These are phyloP conservation scores for Scelioninae gen. 2 DNA, from an alignment of 2,888 invertebrate species.

Conservation along the genomic window DNA sequence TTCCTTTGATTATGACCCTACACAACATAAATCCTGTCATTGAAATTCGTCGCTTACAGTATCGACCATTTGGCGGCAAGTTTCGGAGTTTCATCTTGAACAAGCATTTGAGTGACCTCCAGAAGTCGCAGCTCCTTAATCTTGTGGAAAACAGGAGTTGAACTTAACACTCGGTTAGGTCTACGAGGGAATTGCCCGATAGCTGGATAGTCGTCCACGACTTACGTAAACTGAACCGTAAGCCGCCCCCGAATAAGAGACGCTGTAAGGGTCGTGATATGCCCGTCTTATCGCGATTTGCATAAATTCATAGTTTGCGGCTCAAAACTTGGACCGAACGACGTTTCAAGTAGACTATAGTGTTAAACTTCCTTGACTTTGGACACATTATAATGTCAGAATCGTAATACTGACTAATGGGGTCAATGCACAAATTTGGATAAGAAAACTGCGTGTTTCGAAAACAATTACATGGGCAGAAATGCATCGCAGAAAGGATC, in stretches of 20 bases:
- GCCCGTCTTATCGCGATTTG: slow-evolving; percentile 74
- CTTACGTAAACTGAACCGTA: slow-evolving; percentile 60
- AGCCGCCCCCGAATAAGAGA: slow-evolving; percentile 62
- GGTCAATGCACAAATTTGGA: slow-evolving; percentile 36
- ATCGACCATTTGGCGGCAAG: slow-evolving; percentile 30
- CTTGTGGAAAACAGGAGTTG: slow-evolving; percentile 66
- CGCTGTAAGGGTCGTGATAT: slow-evolving; percentile 55
- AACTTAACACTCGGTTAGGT: slow-evolving; percentile 72
- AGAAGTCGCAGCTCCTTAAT: slow-evolving; percentile 57
- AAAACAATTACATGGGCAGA: too few species aligned
- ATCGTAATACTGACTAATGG: slow-evolving; percentile 53
- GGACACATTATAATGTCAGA: slow-evolving; percentile 41
- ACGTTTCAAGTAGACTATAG: slow-evolving; percentile 62
- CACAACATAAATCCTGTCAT: slow-evolving; percentile 2
- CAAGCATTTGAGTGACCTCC: slow-evolving; percentile 49
- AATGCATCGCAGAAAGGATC: too few species aligned
- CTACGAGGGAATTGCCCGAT: slow-evolving; percentile 61
- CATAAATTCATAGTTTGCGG: slow-evolving; percentile 74
- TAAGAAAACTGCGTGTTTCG: slow-evolving; percentile 29
- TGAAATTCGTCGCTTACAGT: slow-evolving; percentile 5
- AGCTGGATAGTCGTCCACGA: slow-evolving; percentile 61
- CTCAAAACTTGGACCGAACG: slow-evolving; percentile 68
- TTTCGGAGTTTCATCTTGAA: slow-evolving; percentile 48
- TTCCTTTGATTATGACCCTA: background rate
- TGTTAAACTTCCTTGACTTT: slow-evolving; percentile 47